Conservation (phyloP, 2,797 vertebrate genomes). For the Lithobates pipiens region DNA sequence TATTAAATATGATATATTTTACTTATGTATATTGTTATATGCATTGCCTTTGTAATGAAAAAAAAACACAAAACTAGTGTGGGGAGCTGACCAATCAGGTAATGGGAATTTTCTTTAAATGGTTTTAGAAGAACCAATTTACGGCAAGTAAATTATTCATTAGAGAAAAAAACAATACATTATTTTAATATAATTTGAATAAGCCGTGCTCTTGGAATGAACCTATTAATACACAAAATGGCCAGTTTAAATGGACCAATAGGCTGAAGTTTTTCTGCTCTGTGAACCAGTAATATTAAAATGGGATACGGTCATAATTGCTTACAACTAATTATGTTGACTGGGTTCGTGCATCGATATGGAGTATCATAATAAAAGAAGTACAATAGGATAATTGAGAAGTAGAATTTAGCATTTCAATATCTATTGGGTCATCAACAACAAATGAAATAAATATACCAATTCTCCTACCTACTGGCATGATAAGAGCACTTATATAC, state of each 20-base stretch:
- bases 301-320: not conserved
- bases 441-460: slow-evolving; percentile 8
- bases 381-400: not conserved
- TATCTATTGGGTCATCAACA: not conserved
- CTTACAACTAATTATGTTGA: not conserved
- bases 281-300: not conserved
- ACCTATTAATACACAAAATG: not conserved
- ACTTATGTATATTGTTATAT: too few relatives aligned
- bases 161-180: not conserved
- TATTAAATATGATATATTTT: too few relatives aligned
- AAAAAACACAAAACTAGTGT: too few relatives aligned
- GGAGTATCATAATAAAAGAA: not conserved
- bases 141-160: not conserved
- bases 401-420: not conserved
- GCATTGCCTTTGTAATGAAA: too few relatives aligned
- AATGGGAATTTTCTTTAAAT: too few relatives aligned
- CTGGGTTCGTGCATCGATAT: not conserved
- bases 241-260: not conserved
- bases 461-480: slow-evolving; percentile 7
- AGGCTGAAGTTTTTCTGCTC: not conserved
- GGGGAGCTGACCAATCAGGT: too few relatives aligned
- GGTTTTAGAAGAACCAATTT: not conserved
- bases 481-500: not conserved
- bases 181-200: not conserved
- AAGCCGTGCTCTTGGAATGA: not conserved